Percentiles rank a stretch among this genome's conserved stretches.
Evolutionary conservation across 2,888 invertebrate genomes (phyloP).

Genomic region (Tiliacea aurago): DNA sequence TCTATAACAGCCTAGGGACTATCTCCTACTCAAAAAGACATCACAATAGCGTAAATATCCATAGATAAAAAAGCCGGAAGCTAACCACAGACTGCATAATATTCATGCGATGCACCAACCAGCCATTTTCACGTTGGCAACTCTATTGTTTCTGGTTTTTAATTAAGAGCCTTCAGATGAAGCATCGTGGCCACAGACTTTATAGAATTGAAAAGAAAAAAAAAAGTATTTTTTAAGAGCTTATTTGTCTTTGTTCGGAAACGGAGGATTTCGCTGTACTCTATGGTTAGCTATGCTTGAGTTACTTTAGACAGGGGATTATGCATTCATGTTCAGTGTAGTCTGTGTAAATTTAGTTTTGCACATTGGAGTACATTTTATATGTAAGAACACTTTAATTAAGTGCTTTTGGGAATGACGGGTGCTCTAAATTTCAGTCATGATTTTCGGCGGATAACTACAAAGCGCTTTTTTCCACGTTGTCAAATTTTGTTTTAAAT

Average conservation of each 20-base stretch:
- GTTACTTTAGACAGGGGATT: slow-evolving; percentile 36
- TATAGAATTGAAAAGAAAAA: slow-evolving; percentile 67
- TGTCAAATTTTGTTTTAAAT: background rate
- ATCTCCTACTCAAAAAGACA: background rate
- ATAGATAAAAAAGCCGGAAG: slow-evolving; percentile 42
- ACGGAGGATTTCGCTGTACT: slow-evolving; percentile 50
- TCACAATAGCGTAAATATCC: slow-evolving; percentile 21
- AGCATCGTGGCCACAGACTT: slow-evolving; percentile 71
- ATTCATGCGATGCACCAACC: slow-evolving; percentile 65
- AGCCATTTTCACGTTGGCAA: slow-evolving; percentile 71
- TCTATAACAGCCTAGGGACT: background rate
- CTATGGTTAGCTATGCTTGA: slow-evolving; percentile 31
- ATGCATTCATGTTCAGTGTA: slow-evolving; percentile 36
- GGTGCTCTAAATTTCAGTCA: slow-evolving; percentile 1
- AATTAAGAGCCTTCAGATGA: slow-evolving; percentile 79
- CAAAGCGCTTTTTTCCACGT: background rate
- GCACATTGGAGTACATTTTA: slow-evolving; percentile 7
- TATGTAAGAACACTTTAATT: slow-evolving; percentile 8
- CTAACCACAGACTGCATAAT: slow-evolving; percentile 62
- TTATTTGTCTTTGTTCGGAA: slow-evolving; percentile 65
- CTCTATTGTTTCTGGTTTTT: slow-evolving; percentile 77
- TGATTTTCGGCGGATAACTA: background rate
- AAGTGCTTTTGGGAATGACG: background rate
- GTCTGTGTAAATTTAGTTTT: slow-evolving; percentile 38
- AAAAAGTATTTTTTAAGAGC: slow-evolving; percentile 56